phyloP scores from a whole-genome alignment of 1,140 invertebrate species.

The Oedothorax gibbosus region DNA sequence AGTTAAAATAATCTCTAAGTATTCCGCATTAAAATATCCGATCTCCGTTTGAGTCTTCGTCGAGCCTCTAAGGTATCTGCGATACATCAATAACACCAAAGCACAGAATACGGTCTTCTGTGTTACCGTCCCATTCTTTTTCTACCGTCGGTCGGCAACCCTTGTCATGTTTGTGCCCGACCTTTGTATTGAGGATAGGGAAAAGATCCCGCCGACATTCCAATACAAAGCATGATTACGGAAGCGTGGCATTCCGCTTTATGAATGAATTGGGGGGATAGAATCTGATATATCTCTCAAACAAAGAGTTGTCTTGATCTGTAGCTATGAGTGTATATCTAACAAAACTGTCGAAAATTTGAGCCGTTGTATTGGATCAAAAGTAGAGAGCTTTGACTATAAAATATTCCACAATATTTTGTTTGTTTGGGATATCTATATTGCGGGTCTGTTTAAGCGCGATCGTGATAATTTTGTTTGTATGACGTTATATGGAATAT shows the following conservation, averaged over 20 bases:
- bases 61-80: constrained; percentile 6
- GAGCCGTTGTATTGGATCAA: constrained; percentile 35
- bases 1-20: too few species aligned
- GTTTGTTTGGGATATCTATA: too few species aligned
- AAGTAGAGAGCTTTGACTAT: constrained; percentile 17
- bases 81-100: constrained; percentile 4
- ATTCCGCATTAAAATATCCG: too few species aligned
- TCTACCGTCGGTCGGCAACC: background rate
- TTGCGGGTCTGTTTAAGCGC: too few species aligned
- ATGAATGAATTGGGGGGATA: constrained; percentile 49
- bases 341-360: constrained; percentile 29
- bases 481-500: too few species aligned
- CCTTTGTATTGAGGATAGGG: constrained; percentile 33
- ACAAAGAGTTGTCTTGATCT: constrained; percentile 54
- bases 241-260: constrained; percentile 33
- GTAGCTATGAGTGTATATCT: constrained; percentile 18
- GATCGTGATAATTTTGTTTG: too few species aligned
- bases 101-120: background rate
- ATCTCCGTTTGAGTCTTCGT: too few species aligned
- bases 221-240: constrained; percentile 51
- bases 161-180: constrained; percentile 32
- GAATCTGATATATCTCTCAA: constrained; percentile 10
- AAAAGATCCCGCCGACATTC: constrained; percentile 46
- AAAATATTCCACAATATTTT: too few species aligned
- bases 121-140: background rate